Conservation (phyloP, 1,140 invertebrate species). For the Oryzaephilus surinamensis region DNA sequence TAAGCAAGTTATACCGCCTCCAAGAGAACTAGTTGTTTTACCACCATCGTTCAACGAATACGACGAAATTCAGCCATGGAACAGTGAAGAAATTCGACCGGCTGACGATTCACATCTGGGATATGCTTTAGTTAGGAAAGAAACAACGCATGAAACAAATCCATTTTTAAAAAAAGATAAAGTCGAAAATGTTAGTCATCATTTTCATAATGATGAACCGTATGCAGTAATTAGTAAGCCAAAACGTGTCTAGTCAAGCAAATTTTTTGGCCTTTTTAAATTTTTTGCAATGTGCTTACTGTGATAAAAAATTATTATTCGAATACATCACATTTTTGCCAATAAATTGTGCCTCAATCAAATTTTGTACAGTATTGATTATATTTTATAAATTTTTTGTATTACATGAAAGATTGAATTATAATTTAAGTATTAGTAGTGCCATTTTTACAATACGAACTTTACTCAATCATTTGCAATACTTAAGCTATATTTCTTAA, state of each 20-base stretch:
- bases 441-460: too few relatives aligned
- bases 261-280: too few relatives aligned
- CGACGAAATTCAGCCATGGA: conserved; percentile 51
- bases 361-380: too few relatives aligned
- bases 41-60: conserved; percentile 50
- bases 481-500: not conserved
- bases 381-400: too few relatives aligned
- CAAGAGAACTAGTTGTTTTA: conserved; percentile 32
- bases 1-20: conserved; percentile 54
- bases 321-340: too few relatives aligned
- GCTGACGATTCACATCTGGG: conserved; percentile 69
- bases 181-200: conserved; percentile 45
- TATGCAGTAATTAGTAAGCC: conserved; percentile 73
- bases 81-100: conserved; percentile 51
- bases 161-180: conserved; percentile 16
- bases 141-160: conserved; percentile 31
- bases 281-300: too few relatives aligned
- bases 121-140: conserved; percentile 65
- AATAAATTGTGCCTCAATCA: too few relatives aligned
- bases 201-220: conserved; percentile 61
- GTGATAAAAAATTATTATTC: too few relatives aligned
- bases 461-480: too few relatives aligned
- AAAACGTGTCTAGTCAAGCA: conserved; percentile 62
- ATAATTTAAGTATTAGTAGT: too few relatives aligned
- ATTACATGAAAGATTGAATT: too few relatives aligned